Percentiles rank a stretch among this genome's conserved stretches.
phyloP scores from a whole-genome alignment of 1,140 invertebrate species.

The Achatina immaculata region DNA sequence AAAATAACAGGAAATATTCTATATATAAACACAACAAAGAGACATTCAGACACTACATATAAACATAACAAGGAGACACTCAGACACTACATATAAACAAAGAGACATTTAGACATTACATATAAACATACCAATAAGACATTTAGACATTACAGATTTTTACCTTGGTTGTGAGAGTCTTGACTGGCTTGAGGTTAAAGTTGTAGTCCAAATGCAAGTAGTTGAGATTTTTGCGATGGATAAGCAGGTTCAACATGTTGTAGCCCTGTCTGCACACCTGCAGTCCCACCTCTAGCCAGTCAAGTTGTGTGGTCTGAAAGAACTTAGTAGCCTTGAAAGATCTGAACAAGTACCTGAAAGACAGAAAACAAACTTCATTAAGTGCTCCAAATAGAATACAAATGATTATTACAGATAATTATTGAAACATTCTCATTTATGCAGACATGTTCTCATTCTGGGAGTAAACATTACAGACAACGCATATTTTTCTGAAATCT shows the following conservation, averaged over 20 bases:
- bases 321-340: slow-evolving; percentile 99
- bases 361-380: slow-evolving; percentile 11
- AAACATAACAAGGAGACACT: too few species aligned
- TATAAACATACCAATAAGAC: too few species aligned
- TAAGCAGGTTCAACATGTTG: slow-evolving; percentile 99
- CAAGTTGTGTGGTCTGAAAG: slow-evolving; percentile 98
- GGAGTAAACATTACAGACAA: too few species aligned
- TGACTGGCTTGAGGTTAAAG: slow-evolving; percentile 99
- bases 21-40: too few species aligned
- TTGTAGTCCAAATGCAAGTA: slow-evolving; percentile 99
- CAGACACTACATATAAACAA: too few species aligned
- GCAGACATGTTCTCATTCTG: too few species aligned
- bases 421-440: too few species aligned
- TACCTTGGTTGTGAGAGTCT: slow-evolving; percentile 96
- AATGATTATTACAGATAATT: slow-evolving; percentile 1
- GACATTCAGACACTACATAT: too few species aligned
- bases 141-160: too few species aligned
- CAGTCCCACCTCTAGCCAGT: slow-evolving; percentile 99
- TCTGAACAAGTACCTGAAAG: slow-evolving; percentile 87
- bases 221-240: slow-evolving; percentile 99
- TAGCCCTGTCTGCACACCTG: slow-evolving; percentile 98
- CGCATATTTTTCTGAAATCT: too few species aligned
- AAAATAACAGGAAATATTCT: too few species aligned
- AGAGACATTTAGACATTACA: too few species aligned
- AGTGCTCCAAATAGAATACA: neutral